phyloP scores from a whole-genome alignment of 35 echinoderm and acorn worm genomes.

The Heliocidaris tuberculata region DNA sequence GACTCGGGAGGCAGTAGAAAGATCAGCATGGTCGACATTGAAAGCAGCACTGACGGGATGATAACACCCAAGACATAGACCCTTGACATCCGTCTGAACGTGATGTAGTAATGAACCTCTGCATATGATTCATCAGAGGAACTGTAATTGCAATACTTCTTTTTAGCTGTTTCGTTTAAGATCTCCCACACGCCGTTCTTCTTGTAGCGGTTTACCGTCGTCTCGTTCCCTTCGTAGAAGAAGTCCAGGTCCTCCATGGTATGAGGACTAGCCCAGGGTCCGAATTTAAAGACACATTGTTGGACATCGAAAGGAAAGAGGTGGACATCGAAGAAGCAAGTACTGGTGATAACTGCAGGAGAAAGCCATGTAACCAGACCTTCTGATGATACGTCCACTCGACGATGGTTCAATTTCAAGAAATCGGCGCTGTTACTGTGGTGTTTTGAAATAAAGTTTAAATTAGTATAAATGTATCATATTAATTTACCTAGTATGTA shows the following conservation, averaged over 20 bases:
- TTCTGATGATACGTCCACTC: neutral
- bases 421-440: neutral
- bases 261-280: neutral
- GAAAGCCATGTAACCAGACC: neutral
- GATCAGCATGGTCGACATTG: slow-evolving; percentile 57
- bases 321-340: neutral
- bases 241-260: neutral
- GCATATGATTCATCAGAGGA: neutral
- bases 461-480: neutral
- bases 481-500: neutral
- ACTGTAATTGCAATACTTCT: neutral
- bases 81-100: slow-evolving; percentile 32
- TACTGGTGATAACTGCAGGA: neutral
- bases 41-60: slow-evolving; percentile 66
- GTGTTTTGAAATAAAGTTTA: neutral
- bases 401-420: neutral
- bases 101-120: slow-evolving; percentile 3
- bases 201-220: neutral
- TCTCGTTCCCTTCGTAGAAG: neutral
- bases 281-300: neutral
- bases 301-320: slow-evolving; percentile 44
- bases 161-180: neutral
- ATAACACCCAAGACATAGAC: slow-evolving; percentile 61
- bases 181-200: neutral
- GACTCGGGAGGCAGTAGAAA: slow-evolving; percentile 22